Conservation (phyloP, 2,797 vertebrate species). For the Lepus townsendii region DNA sequence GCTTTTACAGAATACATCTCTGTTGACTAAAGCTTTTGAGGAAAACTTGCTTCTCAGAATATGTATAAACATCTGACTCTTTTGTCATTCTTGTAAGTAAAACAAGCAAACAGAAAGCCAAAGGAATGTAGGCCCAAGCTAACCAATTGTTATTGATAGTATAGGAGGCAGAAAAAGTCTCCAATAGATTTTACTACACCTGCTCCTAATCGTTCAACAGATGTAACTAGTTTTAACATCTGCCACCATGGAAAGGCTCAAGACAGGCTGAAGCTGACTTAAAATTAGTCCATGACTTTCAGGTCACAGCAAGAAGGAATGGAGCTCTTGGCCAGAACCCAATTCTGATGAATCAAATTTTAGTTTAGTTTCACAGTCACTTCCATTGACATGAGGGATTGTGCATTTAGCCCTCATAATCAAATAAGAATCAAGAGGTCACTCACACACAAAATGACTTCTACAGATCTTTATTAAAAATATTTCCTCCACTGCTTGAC, state of each 20-base stretch:
- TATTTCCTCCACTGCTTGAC: background rate
- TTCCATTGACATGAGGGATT: background rate
- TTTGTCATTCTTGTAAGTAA: background rate
- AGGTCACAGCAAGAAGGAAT: background rate
- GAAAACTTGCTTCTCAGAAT: background rate
- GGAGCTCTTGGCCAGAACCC: background rate
- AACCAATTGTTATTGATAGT: background rate
- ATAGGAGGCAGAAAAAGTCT: background rate
- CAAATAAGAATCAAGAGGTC: constrained; percentile 22
- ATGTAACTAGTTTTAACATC: background rate
- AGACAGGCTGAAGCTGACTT: background rate
- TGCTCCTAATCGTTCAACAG: background rate
- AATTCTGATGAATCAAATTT: background rate
- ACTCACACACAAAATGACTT: background rate
- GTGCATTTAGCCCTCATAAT: background rate
- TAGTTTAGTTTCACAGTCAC: background rate
- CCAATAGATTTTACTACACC: background rate
- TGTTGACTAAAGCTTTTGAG: background rate
- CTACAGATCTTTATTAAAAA: background rate
- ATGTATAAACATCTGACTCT: background rate
- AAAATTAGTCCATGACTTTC: background rate
- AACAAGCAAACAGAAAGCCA: background rate
- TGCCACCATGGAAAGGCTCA: background rate
- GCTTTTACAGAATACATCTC: background rate
- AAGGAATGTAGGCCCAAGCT: background rate